Evolutionary conservation across 2,888 invertebrate species (phyloP).

Genomic region (Andrena bicolor): DNA sequence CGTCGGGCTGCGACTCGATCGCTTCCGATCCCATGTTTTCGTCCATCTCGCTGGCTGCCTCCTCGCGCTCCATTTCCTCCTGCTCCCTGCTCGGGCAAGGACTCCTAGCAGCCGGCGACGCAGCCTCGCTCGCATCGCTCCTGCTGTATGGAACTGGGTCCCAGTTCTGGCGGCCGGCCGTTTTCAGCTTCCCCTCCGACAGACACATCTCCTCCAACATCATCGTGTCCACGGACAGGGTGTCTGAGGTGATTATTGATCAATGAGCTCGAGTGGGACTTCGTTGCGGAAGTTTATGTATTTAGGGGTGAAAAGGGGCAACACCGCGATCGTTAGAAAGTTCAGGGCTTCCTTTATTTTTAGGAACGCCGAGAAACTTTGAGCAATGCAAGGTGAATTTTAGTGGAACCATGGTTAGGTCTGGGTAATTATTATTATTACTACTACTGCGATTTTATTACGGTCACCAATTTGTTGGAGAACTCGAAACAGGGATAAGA

Average conservation of each 20-base stretch:
- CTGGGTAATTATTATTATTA: too few species aligned
- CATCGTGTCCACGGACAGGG: constrained; percentile 44
- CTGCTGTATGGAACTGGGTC: too few species aligned
- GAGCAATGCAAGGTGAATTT: too few species aligned
- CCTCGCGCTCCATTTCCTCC: constrained; percentile 31
- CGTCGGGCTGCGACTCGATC: constrained; percentile 21
- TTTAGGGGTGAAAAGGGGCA: too few species aligned
- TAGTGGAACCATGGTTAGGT: too few species aligned
- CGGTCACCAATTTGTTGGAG: background rate
- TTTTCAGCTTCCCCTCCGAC: background rate
- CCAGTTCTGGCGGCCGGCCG: background rate
- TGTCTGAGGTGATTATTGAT: constrained; percentile 22
- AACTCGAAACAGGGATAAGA: background rate
- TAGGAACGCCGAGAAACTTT: too few species aligned
- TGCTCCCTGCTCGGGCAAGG: background rate
- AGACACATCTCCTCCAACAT: constrained; percentile 39
- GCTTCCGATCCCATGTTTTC: background rate
- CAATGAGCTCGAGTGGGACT: too few species aligned
- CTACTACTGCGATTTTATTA: too few species aligned
- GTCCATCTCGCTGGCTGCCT: constrained; percentile 22
- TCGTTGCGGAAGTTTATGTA: too few species aligned
- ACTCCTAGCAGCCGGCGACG: constrained; percentile 6
- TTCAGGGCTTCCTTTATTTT: too few species aligned
- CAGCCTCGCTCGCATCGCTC: background rate
- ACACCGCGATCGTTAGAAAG: too few species aligned